Conservation (phyloP, 2,888 invertebrate species). For the Lumbricus terrestris region DNA sequence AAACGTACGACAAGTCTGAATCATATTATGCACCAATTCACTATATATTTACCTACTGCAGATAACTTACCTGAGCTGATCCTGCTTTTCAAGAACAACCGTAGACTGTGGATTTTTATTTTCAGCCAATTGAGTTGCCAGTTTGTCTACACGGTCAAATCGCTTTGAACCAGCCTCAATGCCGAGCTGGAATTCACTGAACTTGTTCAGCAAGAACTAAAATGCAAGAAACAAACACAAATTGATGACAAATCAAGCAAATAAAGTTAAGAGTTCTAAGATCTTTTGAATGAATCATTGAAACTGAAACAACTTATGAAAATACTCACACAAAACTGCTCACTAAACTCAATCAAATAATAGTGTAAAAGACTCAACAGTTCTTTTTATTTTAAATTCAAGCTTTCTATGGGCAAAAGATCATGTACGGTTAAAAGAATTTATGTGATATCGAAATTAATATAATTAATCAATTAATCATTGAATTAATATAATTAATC, state of each 20-base stretch:
- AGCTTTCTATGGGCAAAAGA: neutral
- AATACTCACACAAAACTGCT: neutral
- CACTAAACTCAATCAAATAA: neutral
- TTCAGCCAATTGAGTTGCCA: constrained; percentile 65
- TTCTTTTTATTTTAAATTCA: neutral
- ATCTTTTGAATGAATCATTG: neutral
- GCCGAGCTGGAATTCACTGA: constrained; percentile 83
- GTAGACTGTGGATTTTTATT: constrained; percentile 81
- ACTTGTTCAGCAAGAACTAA: constrained; percentile 74
- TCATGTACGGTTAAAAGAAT: neutral
- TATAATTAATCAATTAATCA: neutral
- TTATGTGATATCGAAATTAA: neutral
- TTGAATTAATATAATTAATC: neutral
- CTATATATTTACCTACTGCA: neutral
- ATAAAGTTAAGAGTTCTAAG: neutral
- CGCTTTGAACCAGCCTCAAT: constrained; percentile 81
- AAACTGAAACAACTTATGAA: neutral
- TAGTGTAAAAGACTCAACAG: neutral
- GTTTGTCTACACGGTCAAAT: constrained; percentile 66
- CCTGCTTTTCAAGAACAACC: constrained; percentile 79
- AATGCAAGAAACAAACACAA: neutral
- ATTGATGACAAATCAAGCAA: neutral
- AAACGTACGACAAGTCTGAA: neutral
- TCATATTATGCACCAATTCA: neutral
- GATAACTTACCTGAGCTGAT: constrained; percentile 76